Evolutionary conservation across 2,113 vertebrate genomes (phyloP).

Genomic region (Actinemys pallida): DNA sequence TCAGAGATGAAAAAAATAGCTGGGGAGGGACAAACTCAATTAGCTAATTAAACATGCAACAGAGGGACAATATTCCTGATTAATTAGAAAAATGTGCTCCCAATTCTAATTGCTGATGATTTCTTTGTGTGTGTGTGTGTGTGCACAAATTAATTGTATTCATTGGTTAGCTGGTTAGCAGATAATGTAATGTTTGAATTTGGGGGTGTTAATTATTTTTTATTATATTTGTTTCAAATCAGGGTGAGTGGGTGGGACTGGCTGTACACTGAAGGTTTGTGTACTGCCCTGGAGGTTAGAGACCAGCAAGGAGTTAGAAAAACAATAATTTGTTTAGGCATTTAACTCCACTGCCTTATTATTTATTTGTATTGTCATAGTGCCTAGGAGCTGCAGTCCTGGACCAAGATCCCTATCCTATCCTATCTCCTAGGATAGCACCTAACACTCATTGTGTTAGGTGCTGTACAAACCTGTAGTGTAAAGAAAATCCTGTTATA

Average conservation of each 20-base stretch:
- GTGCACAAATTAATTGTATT: slow-evolving; percentile 63
- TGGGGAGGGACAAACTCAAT: slow-evolving; percentile 52
- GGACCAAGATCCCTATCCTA: background rate
- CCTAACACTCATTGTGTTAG: no score
- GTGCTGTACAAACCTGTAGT: background rate
- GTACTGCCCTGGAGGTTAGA: background rate
- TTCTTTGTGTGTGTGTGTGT: slow-evolving; percentile 53
- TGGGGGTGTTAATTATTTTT: background rate
- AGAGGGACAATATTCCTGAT: slow-evolving; percentile 66
- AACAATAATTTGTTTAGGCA: background rate
- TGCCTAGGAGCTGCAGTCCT: background rate
- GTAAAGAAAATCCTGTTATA: background rate
- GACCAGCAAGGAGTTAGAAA: background rate
- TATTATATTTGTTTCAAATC: background rate
- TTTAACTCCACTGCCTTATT: background rate
- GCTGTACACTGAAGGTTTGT: background rate
- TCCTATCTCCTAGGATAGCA: no score
- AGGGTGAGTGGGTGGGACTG: background rate
- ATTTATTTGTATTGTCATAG: background rate
- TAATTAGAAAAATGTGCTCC: slow-evolving; percentile 62
- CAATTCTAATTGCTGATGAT: slow-evolving; percentile 67
- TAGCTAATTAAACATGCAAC: slow-evolving; percentile 61
- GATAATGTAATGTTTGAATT: slow-evolving; percentile 61
- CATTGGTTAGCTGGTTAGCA: slow-evolving; percentile 40
- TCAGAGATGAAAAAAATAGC: slow-evolving; percentile 24